Percentiles rank a stretch among this genome's conserved stretches.
These are phyloP conservation scores for Calyptommatus sinebrachiatus DNA, from an alignment of 2,113 vertebrate species.

Conservation along the genomic window DNA sequence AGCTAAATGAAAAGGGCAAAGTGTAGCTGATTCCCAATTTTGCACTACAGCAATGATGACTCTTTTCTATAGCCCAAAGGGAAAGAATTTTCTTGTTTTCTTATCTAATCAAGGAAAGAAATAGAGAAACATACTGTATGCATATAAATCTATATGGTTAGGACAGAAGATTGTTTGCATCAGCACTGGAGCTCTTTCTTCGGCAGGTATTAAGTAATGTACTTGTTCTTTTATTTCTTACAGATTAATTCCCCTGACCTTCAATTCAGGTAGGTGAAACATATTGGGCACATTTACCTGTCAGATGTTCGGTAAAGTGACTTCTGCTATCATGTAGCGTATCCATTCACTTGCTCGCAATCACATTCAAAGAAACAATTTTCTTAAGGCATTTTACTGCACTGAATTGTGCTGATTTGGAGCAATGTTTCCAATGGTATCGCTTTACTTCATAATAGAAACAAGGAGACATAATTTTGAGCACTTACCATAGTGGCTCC, in stretches of 20 bases:
- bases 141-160: background rate
- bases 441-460: too few relatives aligned
- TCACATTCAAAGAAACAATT: too few relatives aligned
- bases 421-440: too few relatives aligned
- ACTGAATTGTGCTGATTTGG: too few relatives aligned
- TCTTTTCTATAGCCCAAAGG: background rate
- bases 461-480: too few relatives aligned
- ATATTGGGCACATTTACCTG: too few relatives aligned
- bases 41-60: background rate
- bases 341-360: too few relatives aligned
- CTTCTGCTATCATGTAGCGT: background rate
- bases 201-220: background rate
- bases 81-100: slow-evolving; percentile 12
- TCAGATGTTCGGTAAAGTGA: background rate
- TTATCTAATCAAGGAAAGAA: slow-evolving; percentile 10
- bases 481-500: too few relatives aligned
- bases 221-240: background rate
- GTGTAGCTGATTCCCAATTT: background rate
- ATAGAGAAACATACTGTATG: background rate
- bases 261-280: background rate
- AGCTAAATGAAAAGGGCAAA: slow-evolving; percentile 45
- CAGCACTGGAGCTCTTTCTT: too few relatives aligned
- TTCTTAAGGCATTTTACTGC: too few relatives aligned
- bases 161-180: background rate
- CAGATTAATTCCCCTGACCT: background rate